Percentiles rank a stretch among this genome's conserved stretches.
Conservation (phyloP, 2,113 vertebrate species). For the Prietella phreatophila region DNA sequence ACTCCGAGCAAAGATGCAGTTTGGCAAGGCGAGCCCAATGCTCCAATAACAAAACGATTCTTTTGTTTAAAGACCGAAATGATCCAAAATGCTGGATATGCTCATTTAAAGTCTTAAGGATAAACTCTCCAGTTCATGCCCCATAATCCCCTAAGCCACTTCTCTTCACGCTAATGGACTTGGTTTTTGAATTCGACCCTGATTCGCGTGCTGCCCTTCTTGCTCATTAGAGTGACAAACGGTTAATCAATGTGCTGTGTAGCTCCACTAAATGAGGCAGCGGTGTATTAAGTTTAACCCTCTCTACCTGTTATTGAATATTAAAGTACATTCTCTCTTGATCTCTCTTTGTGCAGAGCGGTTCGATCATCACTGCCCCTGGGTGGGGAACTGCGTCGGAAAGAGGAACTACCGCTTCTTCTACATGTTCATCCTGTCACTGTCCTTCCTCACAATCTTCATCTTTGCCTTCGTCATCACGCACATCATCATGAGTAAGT, state of each 20-base stretch:
- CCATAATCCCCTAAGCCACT: neutral
- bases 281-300: neutral
- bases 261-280: neutral
- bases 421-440: conserved; percentile 99
- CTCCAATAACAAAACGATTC: neutral
- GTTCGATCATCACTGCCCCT: conserved; percentile 99
- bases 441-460: conserved; percentile 99
- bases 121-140: neutral
- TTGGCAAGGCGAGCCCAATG: neutral
- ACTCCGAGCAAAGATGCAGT: neutral
- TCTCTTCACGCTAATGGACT: neutral
- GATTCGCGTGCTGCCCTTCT: neutral
- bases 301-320: neutral
- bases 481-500: conserved; percentile 97
- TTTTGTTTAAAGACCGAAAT: neutral
- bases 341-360: conserved; percentile 83
- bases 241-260: neutral
- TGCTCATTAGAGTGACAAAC: neutral
- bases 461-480: conserved; percentile 98
- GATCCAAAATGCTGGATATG: neutral
- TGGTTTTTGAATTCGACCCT: neutral
- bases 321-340: conserved; percentile 24
- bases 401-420: conserved; percentile 99
- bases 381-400: conserved; percentile 99
- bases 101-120: neutral